These are phyloP conservation scores for Melinaea marsaeus DNA, from an alignment of 2,888 invertebrate genomes.

Conservation along the genomic window DNA sequence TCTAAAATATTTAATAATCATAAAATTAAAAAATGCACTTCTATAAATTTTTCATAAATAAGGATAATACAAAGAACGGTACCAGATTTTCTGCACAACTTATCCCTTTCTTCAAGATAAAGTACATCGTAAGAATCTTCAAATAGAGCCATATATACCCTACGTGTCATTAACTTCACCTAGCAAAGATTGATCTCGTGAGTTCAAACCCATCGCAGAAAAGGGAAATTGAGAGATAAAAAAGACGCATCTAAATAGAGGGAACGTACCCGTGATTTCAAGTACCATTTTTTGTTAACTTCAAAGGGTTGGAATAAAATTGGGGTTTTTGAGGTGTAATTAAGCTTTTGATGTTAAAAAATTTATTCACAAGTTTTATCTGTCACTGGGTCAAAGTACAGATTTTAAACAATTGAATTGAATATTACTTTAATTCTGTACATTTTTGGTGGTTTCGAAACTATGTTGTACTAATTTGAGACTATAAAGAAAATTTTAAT, in stretches of 20 bases:
- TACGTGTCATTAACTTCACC: slow-evolving; percentile 40
- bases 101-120: slow-evolving; percentile 6
- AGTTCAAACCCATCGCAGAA: slow-evolving; percentile 45
- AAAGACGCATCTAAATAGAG: slow-evolving; percentile 32
- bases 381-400: slow-evolving; percentile 11
- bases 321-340: slow-evolving; percentile 2
- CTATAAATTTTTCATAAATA: background rate
- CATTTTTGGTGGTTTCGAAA: no score
- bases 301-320: slow-evolving; percentile 3
- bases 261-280: slow-evolving; percentile 1
- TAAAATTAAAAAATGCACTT: background rate
- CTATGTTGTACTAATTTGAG: no score
- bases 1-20: background rate
- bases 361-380: slow-evolving; percentile 10
- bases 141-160: slow-evolving; percentile 35
- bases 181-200: slow-evolving; percentile 53
- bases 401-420: slow-evolving; percentile 27
- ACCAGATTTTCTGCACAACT: slow-evolving; percentile 5
- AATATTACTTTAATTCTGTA: no score
- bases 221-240: slow-evolving; percentile 64
- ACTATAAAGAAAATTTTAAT: no score
- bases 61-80: background rate
- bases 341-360: slow-evolving; percentile 6
- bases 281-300: slow-evolving; percentile 6
- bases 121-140: slow-evolving; percentile 19